A percentile compares a stretch with the other conserved stretches of the same genome.
Evolutionary conservation across 2,888 invertebrate species (phyloP).

Genomic region (Dynastes grantii): DNA sequence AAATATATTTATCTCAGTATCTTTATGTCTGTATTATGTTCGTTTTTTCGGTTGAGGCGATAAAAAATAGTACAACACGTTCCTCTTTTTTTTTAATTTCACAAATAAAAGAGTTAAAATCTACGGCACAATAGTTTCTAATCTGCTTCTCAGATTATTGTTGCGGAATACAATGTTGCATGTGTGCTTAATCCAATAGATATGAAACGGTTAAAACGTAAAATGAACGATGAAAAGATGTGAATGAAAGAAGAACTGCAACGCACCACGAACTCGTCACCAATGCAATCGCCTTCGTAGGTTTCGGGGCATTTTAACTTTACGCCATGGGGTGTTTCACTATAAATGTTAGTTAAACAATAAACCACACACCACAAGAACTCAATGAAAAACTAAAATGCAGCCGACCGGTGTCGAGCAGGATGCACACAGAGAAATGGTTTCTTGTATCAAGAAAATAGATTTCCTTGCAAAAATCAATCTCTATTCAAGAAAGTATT

Average conservation of each 20-base stretch:
- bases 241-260: conserved; percentile 9
- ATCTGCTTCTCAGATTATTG: conserved; percentile 49
- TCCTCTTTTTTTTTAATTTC: conserved; percentile 40
- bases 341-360: no score
- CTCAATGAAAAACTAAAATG: no score
- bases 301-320: no score
- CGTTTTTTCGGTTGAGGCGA: conserved; percentile 39
- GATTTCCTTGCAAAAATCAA: no score
- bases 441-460: no score
- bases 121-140: conserved; percentile 47
- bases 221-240: not conserved
- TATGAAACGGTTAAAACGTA: not conserved
- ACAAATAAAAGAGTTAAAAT: conserved; percentile 47
- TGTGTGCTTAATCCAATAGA: conserved; percentile 1
- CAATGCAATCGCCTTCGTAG: no score
- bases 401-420: no score
- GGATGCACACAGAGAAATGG: no score
- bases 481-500: no score
- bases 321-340: no score
- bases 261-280: no score
- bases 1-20: conserved; percentile 60
- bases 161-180: conserved; percentile 30
- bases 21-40: conserved; percentile 54
- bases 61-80: conserved; percentile 48
- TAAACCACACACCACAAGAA: no score